Conservation (phyloP, 2,888 invertebrate genomes). For the Phortica magna region DNA sequence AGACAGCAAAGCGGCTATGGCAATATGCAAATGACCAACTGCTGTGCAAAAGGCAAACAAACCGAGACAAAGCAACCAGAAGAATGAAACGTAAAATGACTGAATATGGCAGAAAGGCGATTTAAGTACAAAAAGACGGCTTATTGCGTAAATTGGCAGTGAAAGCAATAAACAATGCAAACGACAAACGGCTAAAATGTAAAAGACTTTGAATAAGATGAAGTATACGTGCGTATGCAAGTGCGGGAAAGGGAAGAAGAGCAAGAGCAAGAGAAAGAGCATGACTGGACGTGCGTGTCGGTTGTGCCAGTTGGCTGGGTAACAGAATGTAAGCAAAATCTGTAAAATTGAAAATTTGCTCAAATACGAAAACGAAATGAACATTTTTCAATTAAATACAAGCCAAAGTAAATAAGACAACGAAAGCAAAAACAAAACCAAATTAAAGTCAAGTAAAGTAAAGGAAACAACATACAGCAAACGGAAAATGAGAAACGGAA, state of each 20-base stretch:
- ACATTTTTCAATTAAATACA: slow-evolving; percentile 33
- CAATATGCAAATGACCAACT: slow-evolving; percentile 70
- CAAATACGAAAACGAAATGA: slow-evolving; percentile 1
- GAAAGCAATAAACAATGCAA: slow-evolving; percentile 48
- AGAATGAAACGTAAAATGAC: background rate
- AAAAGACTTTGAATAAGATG: slow-evolving; percentile 50
- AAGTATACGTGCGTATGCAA: slow-evolving; percentile 31
- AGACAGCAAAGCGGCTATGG: slow-evolving; percentile 34
- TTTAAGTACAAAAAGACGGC: background rate
- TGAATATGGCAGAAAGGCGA: slow-evolving; percentile 10
- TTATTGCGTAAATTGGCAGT: slow-evolving; percentile 34
- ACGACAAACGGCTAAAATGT: slow-evolving; percentile 4
- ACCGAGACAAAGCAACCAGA: background rate
- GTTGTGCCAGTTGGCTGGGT: background rate
- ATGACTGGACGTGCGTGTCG: background rate
- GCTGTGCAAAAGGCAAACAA: slow-evolving; percentile 47
- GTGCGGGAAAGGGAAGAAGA: too few relatives aligned
- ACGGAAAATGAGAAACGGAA: background rate
- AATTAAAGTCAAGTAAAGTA: background rate
- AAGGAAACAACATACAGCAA: background rate
- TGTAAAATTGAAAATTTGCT: slow-evolving; percentile 16
- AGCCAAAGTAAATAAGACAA: slow-evolving; percentile 5
- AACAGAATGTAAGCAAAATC: slow-evolving; percentile 8
- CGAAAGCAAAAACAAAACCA: background rate
- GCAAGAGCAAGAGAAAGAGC: too few relatives aligned